These are phyloP conservation scores for Laspeyria flexula DNA, from an alignment of 2,888 invertebrate genomes.

Conservation along the genomic window DNA sequence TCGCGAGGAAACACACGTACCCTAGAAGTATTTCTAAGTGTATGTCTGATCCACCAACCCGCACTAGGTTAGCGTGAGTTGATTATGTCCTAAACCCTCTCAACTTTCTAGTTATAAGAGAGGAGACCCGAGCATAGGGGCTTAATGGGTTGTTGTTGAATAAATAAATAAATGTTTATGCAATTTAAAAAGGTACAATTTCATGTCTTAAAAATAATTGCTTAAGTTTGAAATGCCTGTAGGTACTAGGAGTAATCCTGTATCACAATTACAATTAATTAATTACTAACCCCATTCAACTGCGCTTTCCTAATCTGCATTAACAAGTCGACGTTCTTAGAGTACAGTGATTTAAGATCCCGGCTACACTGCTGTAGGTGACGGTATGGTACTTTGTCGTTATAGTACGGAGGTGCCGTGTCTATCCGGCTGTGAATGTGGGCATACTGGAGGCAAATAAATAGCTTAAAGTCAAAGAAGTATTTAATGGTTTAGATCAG, in stretches of 20 bases:
- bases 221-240: background rate
- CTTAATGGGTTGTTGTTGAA: too few species aligned
- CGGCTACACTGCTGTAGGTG: conserved; percentile 34
- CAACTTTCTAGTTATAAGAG: too few species aligned
- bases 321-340: conserved; percentile 55
- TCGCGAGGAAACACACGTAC: too few species aligned
- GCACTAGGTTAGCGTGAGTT: too few species aligned
- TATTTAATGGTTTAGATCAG: too few species aligned
- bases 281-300: conserved; percentile 27
- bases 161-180: too few species aligned
- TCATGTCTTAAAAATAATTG: background rate
- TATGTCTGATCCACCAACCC: too few species aligned
- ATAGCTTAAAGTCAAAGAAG: background rate
- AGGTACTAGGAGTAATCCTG: background rate
- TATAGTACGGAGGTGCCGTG: conserved; percentile 48
- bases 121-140: too few species aligned
- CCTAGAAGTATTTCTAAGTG: too few species aligned
- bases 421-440: conserved; percentile 57
- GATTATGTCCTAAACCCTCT: too few species aligned
- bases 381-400: conserved; percentile 14
- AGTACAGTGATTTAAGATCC: conserved; percentile 12
- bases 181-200: too few species aligned
- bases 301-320: conserved; percentile 51
- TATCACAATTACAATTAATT: too few species aligned
- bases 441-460: conserved; percentile 42